Conservation (phyloP, 2,797 vertebrate species). For the Diplodus puntazzo region DNA sequence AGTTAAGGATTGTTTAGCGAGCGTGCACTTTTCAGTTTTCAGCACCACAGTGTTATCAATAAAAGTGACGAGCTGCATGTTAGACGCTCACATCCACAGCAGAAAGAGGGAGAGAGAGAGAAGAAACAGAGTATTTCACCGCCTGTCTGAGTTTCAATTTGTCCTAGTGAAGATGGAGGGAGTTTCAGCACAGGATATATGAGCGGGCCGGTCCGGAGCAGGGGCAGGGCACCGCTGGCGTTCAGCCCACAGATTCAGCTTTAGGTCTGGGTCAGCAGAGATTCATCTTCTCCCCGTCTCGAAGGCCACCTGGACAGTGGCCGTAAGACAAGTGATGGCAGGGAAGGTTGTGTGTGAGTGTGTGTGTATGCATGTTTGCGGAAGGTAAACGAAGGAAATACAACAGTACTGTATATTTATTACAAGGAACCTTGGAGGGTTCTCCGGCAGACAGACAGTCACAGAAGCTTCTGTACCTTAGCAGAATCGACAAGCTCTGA, state of each 20-base stretch:
- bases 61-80: constrained; percentile 31
- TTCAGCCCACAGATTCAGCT: constrained; percentile 60
- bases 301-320: constrained; percentile 46
- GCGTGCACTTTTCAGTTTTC: constrained; percentile 1
- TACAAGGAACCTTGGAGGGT: not conserved
- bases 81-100: constrained; percentile 33
- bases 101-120: not conserved
- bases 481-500: constrained; percentile 25
- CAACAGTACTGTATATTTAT: not conserved
- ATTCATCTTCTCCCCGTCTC: constrained; percentile 72
- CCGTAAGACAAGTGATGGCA: constrained; percentile 22
- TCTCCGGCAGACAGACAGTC: constrained; percentile 12
- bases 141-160: constrained; percentile 71
- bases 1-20: constrained; percentile 32
- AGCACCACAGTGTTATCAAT: constrained; percentile 45
- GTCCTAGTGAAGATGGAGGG: constrained; percentile 67
- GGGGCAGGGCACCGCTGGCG: constrained; percentile 49
- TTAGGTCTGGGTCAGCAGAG: constrained; percentile 62
- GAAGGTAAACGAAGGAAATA: constrained; percentile 1
- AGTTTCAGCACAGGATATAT: constrained; percentile 66
- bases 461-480: constrained; percentile 17
- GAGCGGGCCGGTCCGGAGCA: constrained; percentile 42
- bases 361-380: not conserved
- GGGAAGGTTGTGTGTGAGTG: not conserved
- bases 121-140: constrained; percentile 56